Evolutionary conservation across 2,797 vertebrate species (phyloP), one percentile per base, ranked within the genome.

Genomic region (Poeciliopsis turneri): DNA sequence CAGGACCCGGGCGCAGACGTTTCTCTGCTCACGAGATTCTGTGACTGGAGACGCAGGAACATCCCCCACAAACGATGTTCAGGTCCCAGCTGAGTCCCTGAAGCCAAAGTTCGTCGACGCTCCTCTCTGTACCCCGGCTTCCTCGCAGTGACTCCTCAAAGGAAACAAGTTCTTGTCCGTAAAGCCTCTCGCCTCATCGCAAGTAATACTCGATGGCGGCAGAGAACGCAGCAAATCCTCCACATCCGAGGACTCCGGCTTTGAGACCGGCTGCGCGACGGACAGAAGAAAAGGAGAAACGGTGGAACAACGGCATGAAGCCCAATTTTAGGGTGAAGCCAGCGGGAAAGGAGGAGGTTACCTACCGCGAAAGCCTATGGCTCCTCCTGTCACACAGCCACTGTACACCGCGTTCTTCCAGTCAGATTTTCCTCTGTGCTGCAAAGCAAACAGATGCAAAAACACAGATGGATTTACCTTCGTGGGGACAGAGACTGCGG

Each of bases 371-470:
- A 99, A 97, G 75, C 98, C 98, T 8, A 99, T 99, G 18, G 96
- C 97, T 82, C 98, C 98, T 78, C 98, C 98, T 0, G 97, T 99
- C 69, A 99, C 95, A 91, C 98, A 99, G 70, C 98, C 98, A 0
- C 98, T 98, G 82, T 98, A 96, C 55, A 99, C 97, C 0, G 97
- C 98, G 12, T 99, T 99, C 94, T 98, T 98, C 98, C 98, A 99
- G 90, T 99, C 98, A 0, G 98, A 97, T 78, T 94, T 96, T 2
- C 98, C 98, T 81, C 98, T 95, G 88, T 99, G 97, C 98, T 99
- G 90, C 7, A 91, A 85, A 70, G 45, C 2, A 80, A 77, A 85
- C 75, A 51, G 8, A 45, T 1, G 43, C 0, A 47, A 1, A 85
- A 12, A 79, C 46, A 49, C 45, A 23, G 13, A 41, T n/a, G 74